Conservation (phyloP, 2,888 invertebrate genomes). For the Stenichneumon culpator region DNA sequence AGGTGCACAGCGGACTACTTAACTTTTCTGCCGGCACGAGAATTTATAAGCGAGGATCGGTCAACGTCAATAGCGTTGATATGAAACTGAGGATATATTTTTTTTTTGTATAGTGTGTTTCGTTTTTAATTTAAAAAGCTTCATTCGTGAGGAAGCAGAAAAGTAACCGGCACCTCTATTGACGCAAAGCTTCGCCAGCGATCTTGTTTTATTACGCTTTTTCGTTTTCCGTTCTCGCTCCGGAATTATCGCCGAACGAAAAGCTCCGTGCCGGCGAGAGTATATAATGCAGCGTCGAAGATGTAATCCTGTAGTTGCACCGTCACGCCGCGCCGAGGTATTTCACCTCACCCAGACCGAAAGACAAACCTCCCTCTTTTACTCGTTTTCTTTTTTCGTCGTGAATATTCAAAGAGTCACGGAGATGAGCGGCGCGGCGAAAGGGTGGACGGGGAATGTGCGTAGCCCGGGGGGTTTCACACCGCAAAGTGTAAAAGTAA, state of each 20-base stretch:
- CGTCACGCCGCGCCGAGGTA: slow-evolving; percentile 31
- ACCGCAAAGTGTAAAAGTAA: slow-evolving; percentile 40
- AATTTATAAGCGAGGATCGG: neutral
- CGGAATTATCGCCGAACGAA: neutral
- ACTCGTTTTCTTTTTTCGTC: slow-evolving; percentile 13
- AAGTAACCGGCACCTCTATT: too few species aligned
- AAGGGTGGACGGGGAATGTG: slow-evolving; percentile 15
- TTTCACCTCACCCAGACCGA: slow-evolving; percentile 36
- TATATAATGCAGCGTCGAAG: slow-evolving; percentile 16
- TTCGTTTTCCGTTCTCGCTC: neutral
- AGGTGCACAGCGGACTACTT: neutral
- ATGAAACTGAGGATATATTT: neutral
- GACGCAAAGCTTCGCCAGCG: too few species aligned
- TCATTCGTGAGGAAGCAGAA: neutral
- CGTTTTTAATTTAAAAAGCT: neutral
- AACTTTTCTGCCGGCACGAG: neutral
- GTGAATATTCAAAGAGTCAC: slow-evolving; percentile 61
- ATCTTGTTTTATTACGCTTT: too few species aligned
- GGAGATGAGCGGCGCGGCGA: slow-evolving; percentile 16
- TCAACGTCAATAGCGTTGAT: neutral
- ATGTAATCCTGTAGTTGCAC: slow-evolving; percentile 33
- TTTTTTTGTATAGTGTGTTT: neutral
- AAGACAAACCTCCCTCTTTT: slow-evolving; percentile 40
- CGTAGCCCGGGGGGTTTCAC: slow-evolving; percentile 12
- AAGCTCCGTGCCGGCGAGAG: neutral